These are phyloP conservation scores for Stictocephala bisonia DNA, from an alignment of 2,888 invertebrate genomes.

Conservation along the genomic window DNA sequence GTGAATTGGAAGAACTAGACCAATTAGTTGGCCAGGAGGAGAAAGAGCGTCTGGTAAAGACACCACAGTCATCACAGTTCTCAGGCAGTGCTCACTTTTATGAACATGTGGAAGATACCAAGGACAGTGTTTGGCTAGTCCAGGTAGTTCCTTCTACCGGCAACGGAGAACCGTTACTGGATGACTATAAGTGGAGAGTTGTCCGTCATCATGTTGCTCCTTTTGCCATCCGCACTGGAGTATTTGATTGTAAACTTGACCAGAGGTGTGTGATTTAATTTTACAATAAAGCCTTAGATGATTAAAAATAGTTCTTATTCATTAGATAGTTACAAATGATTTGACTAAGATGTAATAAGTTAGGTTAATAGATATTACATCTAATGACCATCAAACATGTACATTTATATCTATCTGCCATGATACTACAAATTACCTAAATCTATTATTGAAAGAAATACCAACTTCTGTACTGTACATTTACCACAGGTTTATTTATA, in stretches of 20 bases:
- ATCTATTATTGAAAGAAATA: too few relatives aligned
- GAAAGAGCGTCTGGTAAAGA: conserved; percentile 46
- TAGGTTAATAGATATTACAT: conserved; percentile 44
- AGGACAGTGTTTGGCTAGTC: conserved; percentile 69
- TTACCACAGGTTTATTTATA: too few relatives aligned
- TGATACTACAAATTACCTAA: too few relatives aligned
- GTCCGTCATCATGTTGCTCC: conserved; percentile 64
- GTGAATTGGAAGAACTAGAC: conserved; percentile 57
- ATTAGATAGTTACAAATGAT: background rate
- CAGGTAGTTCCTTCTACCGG: conserved; percentile 63
- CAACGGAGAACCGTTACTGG: conserved; percentile 59
- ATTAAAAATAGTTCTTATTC: background rate
- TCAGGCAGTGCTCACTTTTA: conserved; percentile 60
- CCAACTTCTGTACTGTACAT: too few relatives aligned
- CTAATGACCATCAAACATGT: too few relatives aligned
- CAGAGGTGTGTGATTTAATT: conserved; percentile 61
- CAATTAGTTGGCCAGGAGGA: conserved; percentile 29
- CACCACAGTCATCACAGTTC: conserved; percentile 56
- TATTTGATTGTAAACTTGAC: conserved; percentile 66
- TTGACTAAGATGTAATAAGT: background rate
- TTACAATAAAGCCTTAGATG: too few relatives aligned
- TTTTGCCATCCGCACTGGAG: conserved; percentile 66
- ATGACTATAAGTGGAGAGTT: conserved; percentile 64
- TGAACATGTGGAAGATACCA: conserved; percentile 67
- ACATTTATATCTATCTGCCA: too few relatives aligned